phyloP scores from a whole-genome alignment of 2,113 vertebrate species.

The Coptodon rendalli region DNA sequence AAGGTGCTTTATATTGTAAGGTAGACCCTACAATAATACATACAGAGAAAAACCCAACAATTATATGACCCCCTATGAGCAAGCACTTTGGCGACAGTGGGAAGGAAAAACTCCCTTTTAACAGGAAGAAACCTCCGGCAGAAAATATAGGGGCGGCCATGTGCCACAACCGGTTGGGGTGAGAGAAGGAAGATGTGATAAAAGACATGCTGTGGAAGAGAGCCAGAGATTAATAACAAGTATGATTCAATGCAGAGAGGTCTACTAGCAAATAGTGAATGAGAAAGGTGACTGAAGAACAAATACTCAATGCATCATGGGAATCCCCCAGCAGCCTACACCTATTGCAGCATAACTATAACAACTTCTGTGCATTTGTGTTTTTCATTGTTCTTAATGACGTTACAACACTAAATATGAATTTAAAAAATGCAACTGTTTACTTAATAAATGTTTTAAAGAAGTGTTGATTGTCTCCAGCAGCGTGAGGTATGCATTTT shows the following conservation, averaged over 20 bases:
- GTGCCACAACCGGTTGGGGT: fast-evolving
- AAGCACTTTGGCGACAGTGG: not conserved
- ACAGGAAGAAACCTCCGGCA: not conserved
- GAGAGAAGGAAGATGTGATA: not conserved
- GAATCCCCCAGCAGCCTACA: not conserved
- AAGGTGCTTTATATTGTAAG: not conserved
- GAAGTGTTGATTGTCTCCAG: not conserved
- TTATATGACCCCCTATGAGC: not conserved
- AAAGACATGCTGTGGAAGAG: not conserved
- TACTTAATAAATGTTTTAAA: not conserved
- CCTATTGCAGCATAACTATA: not conserved
- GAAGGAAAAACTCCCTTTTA: not conserved
- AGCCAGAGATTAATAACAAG: not conserved
- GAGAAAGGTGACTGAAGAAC: not conserved
- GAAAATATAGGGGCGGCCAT: not conserved
- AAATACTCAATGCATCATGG: not conserved
- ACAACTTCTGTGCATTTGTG: not conserved
- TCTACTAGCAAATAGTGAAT: not conserved
- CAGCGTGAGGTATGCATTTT: not conserved
- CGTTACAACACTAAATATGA: not conserved
- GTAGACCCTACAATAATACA: not conserved
- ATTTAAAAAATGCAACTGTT: not conserved
- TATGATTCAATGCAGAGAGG: not conserved
- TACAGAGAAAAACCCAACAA: not conserved
- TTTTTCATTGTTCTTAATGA: not conserved